Conservation (phyloP, 2,797 vertebrate genomes). For the Orestias chungarensis region DNA sequence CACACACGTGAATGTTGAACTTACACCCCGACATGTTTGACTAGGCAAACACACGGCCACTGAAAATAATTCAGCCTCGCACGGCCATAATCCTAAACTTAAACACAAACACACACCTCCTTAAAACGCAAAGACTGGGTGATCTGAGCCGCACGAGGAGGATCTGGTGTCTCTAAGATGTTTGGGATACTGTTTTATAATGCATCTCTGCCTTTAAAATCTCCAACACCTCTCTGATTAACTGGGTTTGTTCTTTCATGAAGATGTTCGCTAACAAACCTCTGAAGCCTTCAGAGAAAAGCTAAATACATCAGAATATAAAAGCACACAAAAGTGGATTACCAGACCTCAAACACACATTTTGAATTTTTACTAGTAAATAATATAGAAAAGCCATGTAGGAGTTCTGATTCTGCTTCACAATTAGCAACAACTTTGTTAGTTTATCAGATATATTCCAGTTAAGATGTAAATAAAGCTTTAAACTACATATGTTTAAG, state of each 20-base stretch:
- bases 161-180: constrained; percentile 52
- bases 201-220: too few relatives aligned
- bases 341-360: background rate
- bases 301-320: too few relatives aligned
- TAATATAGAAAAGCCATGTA: background rate
- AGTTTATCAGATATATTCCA: background rate
- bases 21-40: constrained; percentile 25
- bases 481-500: background rate
- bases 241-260: too few relatives aligned
- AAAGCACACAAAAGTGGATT: too few relatives aligned
- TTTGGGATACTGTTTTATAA: too few relatives aligned
- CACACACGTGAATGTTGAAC: constrained; percentile 4
- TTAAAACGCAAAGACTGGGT: constrained; percentile 44
- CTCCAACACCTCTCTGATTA: too few relatives aligned
- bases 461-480: background rate
- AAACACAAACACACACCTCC: constrained; percentile 31
- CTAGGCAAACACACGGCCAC: constrained; percentile 26
- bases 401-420: background rate
- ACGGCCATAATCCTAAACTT: constrained; percentile 29
- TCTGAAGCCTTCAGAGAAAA: too few relatives aligned
- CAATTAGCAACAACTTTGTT: background rate
- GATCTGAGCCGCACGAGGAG: constrained; percentile 55
- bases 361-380: background rate
- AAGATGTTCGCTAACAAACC: too few relatives aligned
- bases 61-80: constrained; percentile 26